A percentile compares a stretch with the other conserved stretches of the same genome.
Conservation (phyloP, 2,888 invertebrate species). For the Spicauda simplicius region DNA sequence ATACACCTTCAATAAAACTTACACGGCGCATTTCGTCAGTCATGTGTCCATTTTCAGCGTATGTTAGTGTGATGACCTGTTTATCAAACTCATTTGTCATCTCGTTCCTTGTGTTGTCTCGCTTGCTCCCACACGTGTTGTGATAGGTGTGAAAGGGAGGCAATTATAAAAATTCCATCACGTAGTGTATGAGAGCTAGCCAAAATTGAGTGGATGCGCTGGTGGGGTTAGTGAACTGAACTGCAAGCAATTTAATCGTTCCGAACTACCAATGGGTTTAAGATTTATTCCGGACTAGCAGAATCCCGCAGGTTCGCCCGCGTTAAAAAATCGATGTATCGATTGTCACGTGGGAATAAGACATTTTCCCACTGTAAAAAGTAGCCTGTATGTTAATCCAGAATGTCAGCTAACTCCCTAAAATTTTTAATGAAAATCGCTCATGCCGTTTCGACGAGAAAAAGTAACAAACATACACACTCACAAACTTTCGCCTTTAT, state of each 20-base stretch:
- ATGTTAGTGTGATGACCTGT: slow-evolving; percentile 45
- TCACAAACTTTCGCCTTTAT: too few relatives aligned
- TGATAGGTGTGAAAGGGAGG: slow-evolving; percentile 56
- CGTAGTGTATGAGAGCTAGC: slow-evolving; percentile 72
- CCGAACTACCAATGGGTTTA: background rate
- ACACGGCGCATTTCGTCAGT: background rate
- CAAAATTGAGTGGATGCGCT: slow-evolving; percentile 65
- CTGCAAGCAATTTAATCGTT: slow-evolving; percentile 52
- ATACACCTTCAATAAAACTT: background rate
- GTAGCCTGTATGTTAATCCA: too few relatives aligned
- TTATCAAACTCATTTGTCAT: slow-evolving; percentile 50
- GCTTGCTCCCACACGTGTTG: slow-evolving; percentile 48
- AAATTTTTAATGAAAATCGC: too few relatives aligned
- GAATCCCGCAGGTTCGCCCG: too few relatives aligned
- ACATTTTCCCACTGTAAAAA: too few relatives aligned
- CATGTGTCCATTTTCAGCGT: slow-evolving; percentile 31
- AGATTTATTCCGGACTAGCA: too few relatives aligned
- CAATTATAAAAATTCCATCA: slow-evolving; percentile 74
- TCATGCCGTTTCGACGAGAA: too few relatives aligned
- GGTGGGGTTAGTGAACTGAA: slow-evolving; percentile 57
- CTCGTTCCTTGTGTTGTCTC: slow-evolving; percentile 48
- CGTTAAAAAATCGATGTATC: too few relatives aligned
- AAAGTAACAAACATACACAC: too few relatives aligned
- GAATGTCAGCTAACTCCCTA: too few relatives aligned
- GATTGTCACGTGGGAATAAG: too few relatives aligned